These are phyloP conservation scores for Lethrus apterus DNA, from an alignment of 1,140 invertebrate genomes.

Conservation along the genomic window DNA sequence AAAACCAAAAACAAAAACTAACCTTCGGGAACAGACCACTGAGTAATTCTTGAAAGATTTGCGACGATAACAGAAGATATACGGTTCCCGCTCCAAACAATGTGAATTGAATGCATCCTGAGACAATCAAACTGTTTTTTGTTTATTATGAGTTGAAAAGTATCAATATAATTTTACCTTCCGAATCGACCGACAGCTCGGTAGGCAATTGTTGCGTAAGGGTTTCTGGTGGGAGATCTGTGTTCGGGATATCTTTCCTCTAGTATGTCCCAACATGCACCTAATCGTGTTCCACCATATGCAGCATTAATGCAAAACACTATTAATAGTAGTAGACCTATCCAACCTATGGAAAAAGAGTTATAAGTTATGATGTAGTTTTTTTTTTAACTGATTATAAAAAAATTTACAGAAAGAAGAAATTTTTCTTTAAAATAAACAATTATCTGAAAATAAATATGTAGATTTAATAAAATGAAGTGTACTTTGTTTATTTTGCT, in stretches of 20 bases:
- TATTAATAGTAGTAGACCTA: slow-evolving; percentile 52
- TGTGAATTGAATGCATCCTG: slow-evolving; percentile 51
- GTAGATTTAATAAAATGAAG: no score
- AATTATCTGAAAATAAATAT: no score
- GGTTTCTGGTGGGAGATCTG: slow-evolving; percentile 50
- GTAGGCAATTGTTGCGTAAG: slow-evolving; percentile 60
- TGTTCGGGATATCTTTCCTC: slow-evolving; percentile 58
- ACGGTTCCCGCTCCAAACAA: slow-evolving; percentile 63
- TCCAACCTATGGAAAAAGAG: slow-evolving; percentile 50
- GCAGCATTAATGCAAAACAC: slow-evolving; percentile 51
- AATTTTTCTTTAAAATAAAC: no score
- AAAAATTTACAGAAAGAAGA: not conserved
- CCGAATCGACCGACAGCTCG: slow-evolving; percentile 49
- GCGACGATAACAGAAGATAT: slow-evolving; percentile 59
- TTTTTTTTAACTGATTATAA: not conserved
- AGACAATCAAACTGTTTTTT: slow-evolving; percentile 44
- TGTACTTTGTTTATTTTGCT: no score
- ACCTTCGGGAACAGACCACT: slow-evolving; percentile 40
- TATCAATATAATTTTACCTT: slow-evolving; percentile 13
- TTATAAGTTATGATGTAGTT: not conserved
- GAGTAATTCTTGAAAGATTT: slow-evolving; percentile 54
- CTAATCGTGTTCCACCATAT: slow-evolving; percentile 55
- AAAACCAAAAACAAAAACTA: slow-evolving; percentile 55
- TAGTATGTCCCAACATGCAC: slow-evolving; percentile 63
- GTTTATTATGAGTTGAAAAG: no score